Percentiles rank a stretch among this genome's conserved stretches.
phyloP scores from a whole-genome alignment of 2,888 invertebrate genomes.

The Rhagium mordax region DNA sequence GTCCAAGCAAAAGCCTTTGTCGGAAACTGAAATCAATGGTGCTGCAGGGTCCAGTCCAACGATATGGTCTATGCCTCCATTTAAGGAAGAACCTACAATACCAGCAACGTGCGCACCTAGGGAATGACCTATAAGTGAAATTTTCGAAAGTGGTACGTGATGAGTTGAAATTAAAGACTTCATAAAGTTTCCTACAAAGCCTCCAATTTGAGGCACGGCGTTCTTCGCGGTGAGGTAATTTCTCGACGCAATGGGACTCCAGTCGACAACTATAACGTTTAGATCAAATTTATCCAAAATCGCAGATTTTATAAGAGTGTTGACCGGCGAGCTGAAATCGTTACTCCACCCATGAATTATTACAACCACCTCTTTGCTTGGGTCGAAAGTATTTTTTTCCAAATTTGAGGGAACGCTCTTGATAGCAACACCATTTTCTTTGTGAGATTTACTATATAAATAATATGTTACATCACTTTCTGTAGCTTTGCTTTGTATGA shows the following conservation, averaged over 20 bases:
- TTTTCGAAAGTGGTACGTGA: neutral
- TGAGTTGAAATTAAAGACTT: neutral
- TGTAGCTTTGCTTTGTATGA: neutral
- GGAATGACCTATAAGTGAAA: conserved; percentile 6
- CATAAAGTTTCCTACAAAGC: conserved; percentile 8
- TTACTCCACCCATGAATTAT: conserved; percentile 14
- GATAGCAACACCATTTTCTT: neutral
- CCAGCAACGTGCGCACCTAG: conserved; percentile 28
- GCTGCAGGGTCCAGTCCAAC: conserved; percentile 63
- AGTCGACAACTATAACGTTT: conserved; percentile 13
- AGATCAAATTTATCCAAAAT: neutral
- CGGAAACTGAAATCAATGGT: conserved; percentile 55
- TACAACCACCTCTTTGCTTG: neutral
- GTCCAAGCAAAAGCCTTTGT: conserved; percentile 58
- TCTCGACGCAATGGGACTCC: neutral
- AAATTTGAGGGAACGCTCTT: neutral
- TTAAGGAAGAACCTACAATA: conserved; percentile 9
- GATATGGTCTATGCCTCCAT: conserved; percentile 54
- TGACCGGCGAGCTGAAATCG: conserved; percentile 1
- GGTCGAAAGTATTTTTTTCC: neutral
- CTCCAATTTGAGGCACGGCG: neutral
- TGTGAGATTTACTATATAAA: neutral
- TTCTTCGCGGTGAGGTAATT: conserved; percentile 10
- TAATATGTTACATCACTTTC: neutral
- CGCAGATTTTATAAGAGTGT: neutral